A percentile compares a stretch with the other conserved stretches of the same genome.
Evolutionary conservation across 2,113 vertebrate species (phyloP).

Genomic region (Thryonomys swinderianus): DNA sequence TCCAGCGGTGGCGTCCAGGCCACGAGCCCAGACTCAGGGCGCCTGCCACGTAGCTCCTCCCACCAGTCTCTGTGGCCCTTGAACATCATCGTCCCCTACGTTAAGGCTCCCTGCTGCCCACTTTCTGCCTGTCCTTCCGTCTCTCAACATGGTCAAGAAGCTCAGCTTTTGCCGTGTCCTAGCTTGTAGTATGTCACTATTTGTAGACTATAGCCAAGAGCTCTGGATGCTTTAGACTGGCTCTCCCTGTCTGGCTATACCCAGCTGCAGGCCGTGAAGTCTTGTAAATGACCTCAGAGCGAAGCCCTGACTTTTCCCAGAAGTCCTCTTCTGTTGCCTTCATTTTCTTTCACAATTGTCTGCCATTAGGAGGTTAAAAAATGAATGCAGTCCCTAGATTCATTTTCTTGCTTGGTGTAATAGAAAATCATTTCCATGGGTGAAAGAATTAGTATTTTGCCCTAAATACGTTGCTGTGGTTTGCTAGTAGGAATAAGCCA

Average conservation of each 20-base stretch:
- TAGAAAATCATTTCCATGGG: background rate
- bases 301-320: background rate
- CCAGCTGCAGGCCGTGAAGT: background rate
- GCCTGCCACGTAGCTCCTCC: background rate
- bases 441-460: background rate
- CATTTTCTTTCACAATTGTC: background rate
- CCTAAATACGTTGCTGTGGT: background rate
- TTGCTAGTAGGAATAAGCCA: background rate
- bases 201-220: background rate
- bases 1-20: background rate
- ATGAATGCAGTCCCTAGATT: background rate
- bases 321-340: background rate
- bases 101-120: background rate
- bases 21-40: background rate
- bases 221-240: background rate
- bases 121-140: background rate
- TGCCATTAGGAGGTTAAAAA: background rate
- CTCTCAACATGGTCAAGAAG: background rate
- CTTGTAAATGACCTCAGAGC: background rate
- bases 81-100: background rate
- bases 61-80: background rate
- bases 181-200: rapidly evolving
- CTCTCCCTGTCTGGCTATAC: background rate
- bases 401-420: background rate
- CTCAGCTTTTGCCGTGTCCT: background rate